phyloP scores from a whole-genome alignment of 92 coral and sea anemone species.

The Palythoa caribaeorum region DNA sequence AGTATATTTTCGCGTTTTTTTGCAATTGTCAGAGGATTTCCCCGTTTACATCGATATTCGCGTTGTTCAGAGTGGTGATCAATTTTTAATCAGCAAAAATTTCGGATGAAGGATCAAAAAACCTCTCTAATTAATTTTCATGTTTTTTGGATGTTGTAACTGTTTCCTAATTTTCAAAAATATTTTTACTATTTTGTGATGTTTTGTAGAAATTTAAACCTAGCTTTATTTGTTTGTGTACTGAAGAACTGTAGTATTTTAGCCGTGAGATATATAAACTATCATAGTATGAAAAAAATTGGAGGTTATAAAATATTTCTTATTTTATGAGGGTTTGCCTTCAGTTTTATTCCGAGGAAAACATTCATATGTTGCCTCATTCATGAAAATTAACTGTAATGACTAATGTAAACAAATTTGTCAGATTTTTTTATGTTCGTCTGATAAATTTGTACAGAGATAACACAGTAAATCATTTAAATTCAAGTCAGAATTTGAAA shows the following conservation, averaged over 20 bases:
- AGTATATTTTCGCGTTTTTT: background rate
- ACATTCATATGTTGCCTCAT: background rate
- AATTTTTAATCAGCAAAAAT: constrained; percentile 44
- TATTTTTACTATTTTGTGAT: background rate
- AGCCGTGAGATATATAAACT: background rate
- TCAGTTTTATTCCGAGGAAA: background rate
- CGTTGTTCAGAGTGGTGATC: background rate
- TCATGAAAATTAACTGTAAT: background rate
- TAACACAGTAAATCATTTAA: too few relatives aligned
- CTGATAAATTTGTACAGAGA: too few relatives aligned
- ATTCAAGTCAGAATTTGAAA: too few relatives aligned
- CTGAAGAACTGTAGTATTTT: background rate
- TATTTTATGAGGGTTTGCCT: background rate
- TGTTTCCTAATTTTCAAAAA: background rate
- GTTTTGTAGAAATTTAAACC: background rate
- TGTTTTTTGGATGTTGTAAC: background rate
- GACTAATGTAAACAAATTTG: background rate
- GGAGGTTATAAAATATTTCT: background rate
- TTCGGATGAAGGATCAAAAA: constrained; percentile 10
- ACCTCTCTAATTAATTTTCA: background rate
- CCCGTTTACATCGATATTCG: background rate
- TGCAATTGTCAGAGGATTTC: background rate
- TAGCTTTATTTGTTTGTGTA: background rate
- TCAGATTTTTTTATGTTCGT: too few relatives aligned
- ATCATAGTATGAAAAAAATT: background rate